Evolutionary conservation across 1,140 invertebrate genomes (phyloP), one percentile per base, ranked within the genome.

Genomic region (Orius insidiosus): DNA sequence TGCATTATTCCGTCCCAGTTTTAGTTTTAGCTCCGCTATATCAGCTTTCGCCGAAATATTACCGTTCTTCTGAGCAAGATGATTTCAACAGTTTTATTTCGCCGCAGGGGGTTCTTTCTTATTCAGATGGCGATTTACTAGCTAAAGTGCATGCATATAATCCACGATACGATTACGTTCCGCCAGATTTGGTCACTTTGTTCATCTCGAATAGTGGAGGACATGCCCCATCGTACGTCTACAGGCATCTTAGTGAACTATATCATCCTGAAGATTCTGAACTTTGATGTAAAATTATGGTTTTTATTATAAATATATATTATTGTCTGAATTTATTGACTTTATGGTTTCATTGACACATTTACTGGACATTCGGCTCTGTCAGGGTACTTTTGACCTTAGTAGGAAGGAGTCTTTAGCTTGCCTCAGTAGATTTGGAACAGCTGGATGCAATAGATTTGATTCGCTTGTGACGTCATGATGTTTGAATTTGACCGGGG

Each of bases 201-300:
- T 90, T 92, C 61, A 85, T 95, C 55, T 88, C 85, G 39, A 93
- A 94, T 59, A 80, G 78, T 36, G 89, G 89, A 50, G 87, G 85
- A 48, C 86, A 89, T 66, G 83, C 87, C 16, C 86, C 90, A 11
- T 90, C 88, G 0, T 94, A 95, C 66, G 77, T 95, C 38, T 94
- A 94, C 59, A 71, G 87, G 57, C 68, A 94, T 43, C 64, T 95
- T 13, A 86, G 78, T 40, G 90, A 95, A 64, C 69, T 93, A 14
- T 96, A 95, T 62, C 84, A 92, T 68, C 78, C 81, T 0, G 79
- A 82, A 54, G 88, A 93, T 62, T 75, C 85, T 61, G 72, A 82
- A 51, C 65, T 82, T 33, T 78, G 60, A 62, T 58, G 32, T n/a
- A n/a, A n/a, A n/a, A n/a, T n/a, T n/a, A n/a, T n/a, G n/a, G n/a